Base-by-base conservation (phyloP, 2,888 invertebrate species). In the Acleris emargana region DNA sequence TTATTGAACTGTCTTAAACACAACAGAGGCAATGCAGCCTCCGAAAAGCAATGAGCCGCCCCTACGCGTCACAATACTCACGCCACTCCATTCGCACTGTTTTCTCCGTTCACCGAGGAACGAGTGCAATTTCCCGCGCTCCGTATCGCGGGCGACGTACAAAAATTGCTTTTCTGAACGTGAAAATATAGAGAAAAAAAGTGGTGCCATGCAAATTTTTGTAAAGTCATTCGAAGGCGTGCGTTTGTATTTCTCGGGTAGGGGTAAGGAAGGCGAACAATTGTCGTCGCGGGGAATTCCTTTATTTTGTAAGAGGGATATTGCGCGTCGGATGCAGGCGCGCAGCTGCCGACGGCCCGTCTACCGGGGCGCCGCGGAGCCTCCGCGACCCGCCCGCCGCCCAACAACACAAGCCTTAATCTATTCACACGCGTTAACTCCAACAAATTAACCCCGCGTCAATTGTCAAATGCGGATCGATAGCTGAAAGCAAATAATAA, bases 161-260 rank as follows among this genome's bases (percentile, higher is more conserved):
- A 88, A 91, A 91, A 92, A 92, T 91, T 91, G 92, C 91, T 92
- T 92, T 91, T 86, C 90, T 86, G 82, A 86, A 86, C 84, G 86
- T 84, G 81, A 84, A 88, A 88, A 89, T 87, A 87, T 84, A 86
- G 80, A 87, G 78, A 85, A 88, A 86, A 87, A 87, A 84, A 78
- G 70, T 75, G 75, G 80, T 80, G 82, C 82, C 81, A 91, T 91
- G 91, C 89, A 91, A 91, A 92, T 91, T 92, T 91, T 88, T 89
- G 89, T 90, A 89, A 88, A 91, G 91, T 90, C 91, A 89, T 91
- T 91, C 87, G 87, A 77, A 87, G 89, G 86, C 90, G 90, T 89
- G 85, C 89, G 90, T 91, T 91, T 91, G 91, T 91, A 91, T 91
- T 90, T 89, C 88, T 91, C 87, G 87, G 86, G 81, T 77, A 77